Conservation (phyloP, 2,113 vertebrate species). For the Pituophis catenifer region DNA sequence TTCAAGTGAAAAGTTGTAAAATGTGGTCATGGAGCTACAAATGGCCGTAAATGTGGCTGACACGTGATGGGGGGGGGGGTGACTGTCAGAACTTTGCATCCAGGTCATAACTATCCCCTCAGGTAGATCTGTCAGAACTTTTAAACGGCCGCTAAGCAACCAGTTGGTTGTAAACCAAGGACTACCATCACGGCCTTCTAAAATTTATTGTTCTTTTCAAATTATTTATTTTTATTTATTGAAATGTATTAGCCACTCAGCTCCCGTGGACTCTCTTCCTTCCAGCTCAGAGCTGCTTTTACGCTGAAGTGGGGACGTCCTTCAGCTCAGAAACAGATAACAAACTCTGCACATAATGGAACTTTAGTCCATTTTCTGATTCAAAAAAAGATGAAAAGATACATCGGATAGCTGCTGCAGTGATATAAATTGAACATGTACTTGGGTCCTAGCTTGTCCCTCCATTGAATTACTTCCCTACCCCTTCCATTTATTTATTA, state of each 20-base stretch:
- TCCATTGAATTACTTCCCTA: neutral
- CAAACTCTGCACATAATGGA: neutral
- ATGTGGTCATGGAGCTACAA: no score
- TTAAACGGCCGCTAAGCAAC: no score
- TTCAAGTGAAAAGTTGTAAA: no score
- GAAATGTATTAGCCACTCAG: neutral
- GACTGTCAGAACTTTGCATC: no score
- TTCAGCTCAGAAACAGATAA: neutral
- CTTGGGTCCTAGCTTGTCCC: neutral
- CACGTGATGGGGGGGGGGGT: no score
- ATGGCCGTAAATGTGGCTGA: no score
- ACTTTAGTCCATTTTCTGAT: neutral
- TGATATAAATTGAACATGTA: neutral
- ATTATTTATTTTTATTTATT: neutral
- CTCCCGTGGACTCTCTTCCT: neutral
- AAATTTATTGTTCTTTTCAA: neutral
- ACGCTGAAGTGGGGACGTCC: neutral
- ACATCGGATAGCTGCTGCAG: neutral
- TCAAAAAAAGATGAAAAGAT: neutral
- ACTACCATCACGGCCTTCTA: neutral
- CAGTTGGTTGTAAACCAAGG: no score
- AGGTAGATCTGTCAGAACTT: no score
- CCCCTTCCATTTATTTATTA: neutral
- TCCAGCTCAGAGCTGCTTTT: neutral
- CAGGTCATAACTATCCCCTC: no score